Percentiles rank a stretch among this genome's conserved stretches.
phyloP scores from a whole-genome alignment of 1,140 invertebrate species.

The Elymnias hypermnestra region DNA sequence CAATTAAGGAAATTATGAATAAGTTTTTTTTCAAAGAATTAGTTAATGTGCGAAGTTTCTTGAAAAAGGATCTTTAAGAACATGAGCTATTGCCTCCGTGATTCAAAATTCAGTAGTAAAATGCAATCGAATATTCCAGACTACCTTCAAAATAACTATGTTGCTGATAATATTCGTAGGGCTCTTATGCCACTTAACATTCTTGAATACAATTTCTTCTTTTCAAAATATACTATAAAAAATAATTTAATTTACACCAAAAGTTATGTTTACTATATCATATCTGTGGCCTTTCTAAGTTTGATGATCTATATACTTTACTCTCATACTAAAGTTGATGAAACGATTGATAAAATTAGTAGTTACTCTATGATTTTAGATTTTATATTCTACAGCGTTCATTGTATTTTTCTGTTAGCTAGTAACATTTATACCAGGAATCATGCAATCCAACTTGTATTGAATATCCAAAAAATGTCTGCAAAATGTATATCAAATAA shows the following conservation, averaged over 20 bases:
- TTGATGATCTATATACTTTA: background rate
- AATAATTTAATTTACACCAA: conserved; percentile 1
- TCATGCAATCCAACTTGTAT: background rate
- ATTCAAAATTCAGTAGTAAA: no score
- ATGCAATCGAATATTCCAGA: no score
- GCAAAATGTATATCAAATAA: no score
- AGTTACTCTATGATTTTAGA: background rate
- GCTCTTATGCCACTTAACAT: background rate
- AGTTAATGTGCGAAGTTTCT: background rate
- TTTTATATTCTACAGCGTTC: background rate
- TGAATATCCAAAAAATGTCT: background rate
- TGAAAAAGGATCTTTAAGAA: background rate
- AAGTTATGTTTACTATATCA: background rate
- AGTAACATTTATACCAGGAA: background rate
- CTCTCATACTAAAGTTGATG: background rate
- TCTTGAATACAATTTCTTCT: background rate
- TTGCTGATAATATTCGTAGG: background rate
- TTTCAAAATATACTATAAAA: conserved; percentile 2
- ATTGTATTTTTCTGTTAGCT: background rate
- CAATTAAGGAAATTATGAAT: no score
- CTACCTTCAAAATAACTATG: background rate
- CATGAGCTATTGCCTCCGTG: no score
- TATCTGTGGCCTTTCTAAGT: background rate
- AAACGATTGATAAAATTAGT: no score
- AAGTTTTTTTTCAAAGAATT: background rate